Evolutionary conservation across 2,797 vertebrate genomes (phyloP).

Genomic region (Rhincodon typus): DNA sequence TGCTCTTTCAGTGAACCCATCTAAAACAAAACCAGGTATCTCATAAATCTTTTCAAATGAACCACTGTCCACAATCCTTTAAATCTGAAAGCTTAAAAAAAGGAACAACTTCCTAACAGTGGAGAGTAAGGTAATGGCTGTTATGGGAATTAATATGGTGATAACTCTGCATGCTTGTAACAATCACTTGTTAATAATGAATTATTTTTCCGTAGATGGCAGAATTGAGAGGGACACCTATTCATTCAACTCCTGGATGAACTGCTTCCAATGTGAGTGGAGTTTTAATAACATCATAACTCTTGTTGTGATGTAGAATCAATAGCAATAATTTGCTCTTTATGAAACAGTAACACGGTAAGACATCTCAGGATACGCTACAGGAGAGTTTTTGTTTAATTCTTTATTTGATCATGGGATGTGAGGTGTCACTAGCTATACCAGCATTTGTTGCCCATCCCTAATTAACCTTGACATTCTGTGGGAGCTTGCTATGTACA

Average conservation of each 20-base stretch:
- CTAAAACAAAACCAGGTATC: too few species aligned
- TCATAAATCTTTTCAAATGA: too few species aligned
- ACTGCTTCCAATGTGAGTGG: conserved; percentile 78
- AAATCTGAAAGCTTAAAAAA: too few species aligned
- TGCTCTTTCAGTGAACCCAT: too few species aligned
- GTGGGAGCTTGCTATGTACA: too few species aligned
- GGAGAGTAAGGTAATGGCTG: too few species aligned
- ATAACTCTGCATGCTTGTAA: background rate
- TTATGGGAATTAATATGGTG: background rate
- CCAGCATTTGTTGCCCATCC: too few species aligned
- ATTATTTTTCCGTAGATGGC: conserved; percentile 55
- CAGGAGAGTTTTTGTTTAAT: background rate
- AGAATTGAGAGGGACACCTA: conserved; percentile 64
- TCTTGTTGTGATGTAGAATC: background rate
- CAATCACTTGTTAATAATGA: background rate
- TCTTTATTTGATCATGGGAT: too few species aligned
- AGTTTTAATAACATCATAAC: background rate
- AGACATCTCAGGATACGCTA: background rate
- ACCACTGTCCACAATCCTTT: too few species aligned
- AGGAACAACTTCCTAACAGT: too few species aligned
- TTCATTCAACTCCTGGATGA: conserved; percentile 64
- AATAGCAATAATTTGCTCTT: background rate
- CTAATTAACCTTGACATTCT: too few species aligned
- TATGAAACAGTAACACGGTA: background rate
- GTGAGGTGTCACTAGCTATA: too few species aligned